Evolutionary conservation across 1,140 invertebrate species (phyloP).

Genomic region (Drosophila aff.): DNA sequence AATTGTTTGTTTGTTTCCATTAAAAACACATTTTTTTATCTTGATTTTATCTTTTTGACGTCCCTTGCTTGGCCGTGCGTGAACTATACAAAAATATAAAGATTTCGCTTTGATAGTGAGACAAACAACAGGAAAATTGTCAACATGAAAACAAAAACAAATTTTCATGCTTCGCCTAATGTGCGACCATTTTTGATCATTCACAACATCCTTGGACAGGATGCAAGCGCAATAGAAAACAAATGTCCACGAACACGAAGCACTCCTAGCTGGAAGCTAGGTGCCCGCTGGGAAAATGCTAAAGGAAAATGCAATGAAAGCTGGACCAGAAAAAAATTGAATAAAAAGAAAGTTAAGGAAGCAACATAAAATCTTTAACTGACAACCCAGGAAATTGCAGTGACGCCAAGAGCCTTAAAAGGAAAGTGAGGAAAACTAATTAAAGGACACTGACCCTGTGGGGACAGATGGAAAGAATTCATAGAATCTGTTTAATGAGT

Average conservation of each 20-base stretch:
- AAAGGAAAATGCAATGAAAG: conserved; percentile 38
- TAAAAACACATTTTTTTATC: conserved; percentile 14
- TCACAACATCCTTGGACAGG: conserved; percentile 18
- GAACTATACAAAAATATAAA: conserved; percentile 26
- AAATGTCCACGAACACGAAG: conserved; percentile 6
- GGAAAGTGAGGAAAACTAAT: conserved; percentile 7
- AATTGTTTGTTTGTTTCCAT: conserved; percentile 15
- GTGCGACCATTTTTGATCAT: conserved; percentile 51
- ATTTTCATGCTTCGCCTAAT: conserved; percentile 69
- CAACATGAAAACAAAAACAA: conserved; percentile 55
- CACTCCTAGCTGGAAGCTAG: neutral
- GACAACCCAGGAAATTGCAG: conserved; percentile 32
- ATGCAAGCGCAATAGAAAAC: conserved; percentile 13
- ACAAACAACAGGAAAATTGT: conserved; percentile 47
- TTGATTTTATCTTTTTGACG: conserved; percentile 8
- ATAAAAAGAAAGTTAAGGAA: conserved; percentile 12
- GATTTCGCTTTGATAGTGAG: conserved; percentile 47
- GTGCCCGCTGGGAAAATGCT: neutral
- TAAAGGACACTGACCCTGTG: conserved; percentile 18
- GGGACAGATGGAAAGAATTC: neutral
- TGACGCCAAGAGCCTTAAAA: neutral
- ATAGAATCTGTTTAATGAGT: neutral
- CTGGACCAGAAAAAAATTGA: conserved; percentile 39
- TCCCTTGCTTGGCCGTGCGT: conserved; percentile 12
- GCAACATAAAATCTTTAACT: conserved; percentile 30